Evolutionary conservation across 1,140 invertebrate genomes (phyloP).

Genomic region (Euwallacea fornicatus): DNA sequence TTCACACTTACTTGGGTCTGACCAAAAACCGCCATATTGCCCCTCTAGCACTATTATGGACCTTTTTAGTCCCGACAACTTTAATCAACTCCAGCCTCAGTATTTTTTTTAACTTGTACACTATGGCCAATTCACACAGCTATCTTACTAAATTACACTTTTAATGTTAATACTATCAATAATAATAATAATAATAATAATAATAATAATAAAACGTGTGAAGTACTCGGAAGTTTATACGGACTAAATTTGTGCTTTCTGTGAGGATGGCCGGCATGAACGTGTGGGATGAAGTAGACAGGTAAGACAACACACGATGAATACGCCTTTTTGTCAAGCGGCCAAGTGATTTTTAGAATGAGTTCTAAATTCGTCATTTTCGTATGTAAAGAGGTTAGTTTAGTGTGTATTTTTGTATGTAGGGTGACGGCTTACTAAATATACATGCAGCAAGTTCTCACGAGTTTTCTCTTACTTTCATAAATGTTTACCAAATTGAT

Average conservation of each 20-base stretch:
- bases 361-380: slow-evolving; percentile 20
- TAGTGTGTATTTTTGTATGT: too few species aligned
- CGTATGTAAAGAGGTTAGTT: background rate
- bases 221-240: background rate
- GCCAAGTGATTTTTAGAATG: slow-evolving; percentile 31
- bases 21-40: slow-evolving; percentile 11
- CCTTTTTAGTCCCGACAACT: slow-evolving; percentile 33
- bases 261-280: background rate
- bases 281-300: background rate
- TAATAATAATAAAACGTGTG: background rate
- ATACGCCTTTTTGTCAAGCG: slow-evolving; percentile 32
- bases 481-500: too few species aligned
- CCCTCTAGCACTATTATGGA: slow-evolving; percentile 25
- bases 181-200: background rate
- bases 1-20: slow-evolving; percentile 20
- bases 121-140: background rate
- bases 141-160: background rate
- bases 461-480: too few species aligned
- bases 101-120: too few species aligned
- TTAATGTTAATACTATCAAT: too few species aligned
- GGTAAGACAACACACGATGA: background rate
- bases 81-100: slow-evolving; percentile 37
- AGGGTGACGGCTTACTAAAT: too few species aligned
- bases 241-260: background rate
- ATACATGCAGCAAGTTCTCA: too few species aligned